Conservation (phyloP, 2,888 invertebrate species). For the Galerucella calmariensis region DNA sequence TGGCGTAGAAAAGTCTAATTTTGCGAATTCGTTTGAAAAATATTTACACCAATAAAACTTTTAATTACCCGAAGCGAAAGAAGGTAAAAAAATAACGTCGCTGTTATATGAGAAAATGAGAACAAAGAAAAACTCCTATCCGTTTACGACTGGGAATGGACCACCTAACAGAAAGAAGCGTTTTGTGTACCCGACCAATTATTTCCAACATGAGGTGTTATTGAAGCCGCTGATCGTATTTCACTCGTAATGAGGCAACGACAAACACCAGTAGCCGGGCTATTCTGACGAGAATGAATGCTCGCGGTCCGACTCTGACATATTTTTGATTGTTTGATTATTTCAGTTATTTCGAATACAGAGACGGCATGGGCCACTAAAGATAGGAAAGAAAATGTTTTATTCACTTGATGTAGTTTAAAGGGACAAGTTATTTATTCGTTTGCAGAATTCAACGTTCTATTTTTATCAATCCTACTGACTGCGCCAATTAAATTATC, state of each 20-base stretch:
- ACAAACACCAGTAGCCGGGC: conserved; percentile 60
- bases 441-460: too few relatives aligned
- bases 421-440: too few relatives aligned
- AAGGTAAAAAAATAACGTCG: not conserved
- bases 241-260: conserved; percentile 59
- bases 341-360: conserved; percentile 1
- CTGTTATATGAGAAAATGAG: conserved; percentile 18
- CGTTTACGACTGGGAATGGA: conserved; percentile 45
- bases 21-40: not conserved
- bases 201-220: conserved; percentile 63
- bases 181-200: conserved; percentile 63
- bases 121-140: conserved; percentile 23
- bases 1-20: not conserved
- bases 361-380: not conserved
- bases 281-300: conserved; percentile 57
- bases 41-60: not conserved
- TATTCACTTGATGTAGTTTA: too few relatives aligned
- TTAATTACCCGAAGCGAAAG: not conserved
- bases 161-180: conserved; percentile 62
- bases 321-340: conserved; percentile 17
- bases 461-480: too few relatives aligned
- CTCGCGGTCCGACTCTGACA: conserved; percentile 30
- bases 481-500: too few relatives aligned
- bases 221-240: conserved; percentile 61
- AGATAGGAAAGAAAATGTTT: not conserved